Base-by-base conservation (phyloP, 2,888 invertebrate genomes). In the Platycnemis pennipes region DNA sequence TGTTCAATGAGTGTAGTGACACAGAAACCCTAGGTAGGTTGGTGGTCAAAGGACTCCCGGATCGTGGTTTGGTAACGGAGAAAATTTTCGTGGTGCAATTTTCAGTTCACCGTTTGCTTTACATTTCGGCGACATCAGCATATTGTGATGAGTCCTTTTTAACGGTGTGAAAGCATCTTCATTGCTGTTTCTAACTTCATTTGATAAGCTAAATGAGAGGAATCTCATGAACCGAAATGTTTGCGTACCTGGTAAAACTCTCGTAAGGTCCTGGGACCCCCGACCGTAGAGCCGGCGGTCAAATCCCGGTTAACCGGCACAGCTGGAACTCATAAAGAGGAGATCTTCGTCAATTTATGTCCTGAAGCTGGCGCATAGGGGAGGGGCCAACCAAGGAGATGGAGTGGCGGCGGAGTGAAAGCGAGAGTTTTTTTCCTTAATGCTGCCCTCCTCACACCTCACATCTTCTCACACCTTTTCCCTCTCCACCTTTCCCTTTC, bases 261-360 rank as follows among this genome's bases (percentile, higher is more conserved):
- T 49, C 13, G 37, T 2, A 11, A 11, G 26, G 37, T 22, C 77
- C 37, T 37, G 77, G 77, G 13, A 37, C 37, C 13, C 77, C 13
- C 37, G 8, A 11, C 11, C 5, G 11, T 37, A 26, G 37, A 37
- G 37, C 13, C 77, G 31, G 31, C 77, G 31, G 37, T 77, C 77
- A 77, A 37, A 77, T 26, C 77, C 26, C 31, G 77, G 77, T 37
- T 37, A 77, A 77, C 37, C 37, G 77, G 77, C 37, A 77, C 77
- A 77, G 31, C 22, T 77, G 77, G 77, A 37, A 1, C 26, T 5
- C 3, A 26, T 53, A 19, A 53, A 26, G 53, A 42, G 89, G 37
- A 31, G 56, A 89, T 56, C 89, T 56, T 89, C 56, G 44, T 87
- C 87, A 56, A 89, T 89, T 89, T 89, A 89, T 42, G 89, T 26